A percentile compares a stretch with the other conserved stretches of the same genome.
These are phyloP conservation scores for Azorinus chamasolen DNA, from an alignment of 2,888 invertebrate genomes.

Conservation along the genomic window DNA sequence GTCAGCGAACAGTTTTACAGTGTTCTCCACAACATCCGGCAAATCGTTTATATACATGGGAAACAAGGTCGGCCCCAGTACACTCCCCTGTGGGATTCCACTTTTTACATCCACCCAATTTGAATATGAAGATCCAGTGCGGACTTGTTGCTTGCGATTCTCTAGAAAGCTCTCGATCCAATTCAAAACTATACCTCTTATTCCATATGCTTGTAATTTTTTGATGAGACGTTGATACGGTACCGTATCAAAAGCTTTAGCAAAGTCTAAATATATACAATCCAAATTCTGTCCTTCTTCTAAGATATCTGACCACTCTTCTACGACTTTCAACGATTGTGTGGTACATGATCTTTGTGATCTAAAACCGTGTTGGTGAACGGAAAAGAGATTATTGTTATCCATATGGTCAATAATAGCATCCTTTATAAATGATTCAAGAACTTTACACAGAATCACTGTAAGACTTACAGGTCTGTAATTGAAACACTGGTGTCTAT, in stretches of 20 bases:
- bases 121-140: background rate
- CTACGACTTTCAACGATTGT: background rate
- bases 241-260: slow-evolving; percentile 23
- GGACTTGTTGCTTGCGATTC: slow-evolving; percentile 3
- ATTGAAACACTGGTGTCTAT: background rate
- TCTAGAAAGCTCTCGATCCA: slow-evolving; percentile 17
- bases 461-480: slow-evolving; percentile 17
- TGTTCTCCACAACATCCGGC: background rate
- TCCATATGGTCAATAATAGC: slow-evolving; percentile 2
- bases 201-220: slow-evolving; percentile 17
- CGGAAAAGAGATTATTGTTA: slow-evolving; percentile 4
- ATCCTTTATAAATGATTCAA: slow-evolving; percentile 11
- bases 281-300: background rate
- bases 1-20: slow-evolving; percentile 13
- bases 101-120: background rate
- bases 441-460: background rate
- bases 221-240: background rate
- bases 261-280: slow-evolving; percentile 15
- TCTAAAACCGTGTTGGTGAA: slow-evolving; percentile 12
- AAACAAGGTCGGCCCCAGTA: slow-evolving; percentile 12
- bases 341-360: background rate
- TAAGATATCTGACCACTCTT: slow-evolving; percentile 6
- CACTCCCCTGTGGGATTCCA: slow-evolving; percentile 21
- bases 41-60: slow-evolving; percentile 15
- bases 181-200: background rate